Base-by-base conservation (phyloP, 2,888 invertebrate species). In the Limnephilus marmoratus region DNA sequence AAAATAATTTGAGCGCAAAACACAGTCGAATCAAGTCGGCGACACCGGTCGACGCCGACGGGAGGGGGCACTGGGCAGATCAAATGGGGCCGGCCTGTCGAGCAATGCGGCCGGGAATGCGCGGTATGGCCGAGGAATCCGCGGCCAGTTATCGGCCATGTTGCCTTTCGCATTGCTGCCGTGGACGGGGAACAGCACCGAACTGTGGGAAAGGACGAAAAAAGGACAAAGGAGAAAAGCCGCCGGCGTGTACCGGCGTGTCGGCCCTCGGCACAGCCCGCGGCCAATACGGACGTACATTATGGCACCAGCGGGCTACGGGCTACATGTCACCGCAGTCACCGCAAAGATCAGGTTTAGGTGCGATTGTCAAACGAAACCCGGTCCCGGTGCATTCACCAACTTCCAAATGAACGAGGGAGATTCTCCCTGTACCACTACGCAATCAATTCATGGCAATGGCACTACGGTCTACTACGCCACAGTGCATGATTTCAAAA, bases 71-170 rank as follows among this genome's bases (percentile, higher is more conserved):
- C 31, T 31, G 31, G 31, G 31, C 68, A 91, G 92, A 93, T 92
- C 92, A 92, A 93, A 93, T 91, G 91, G 88, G 92, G 92, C 91
- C 93, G 91, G 92, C 37, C 49, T 45, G 89, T 89, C 85, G 90
- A 92, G 93, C 92, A 92, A 93, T 93, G 93, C 91, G 94, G 94
- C 91, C 92, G 89, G 96, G 96, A 95, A 96, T 96, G 96, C 95
- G 95, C 94, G 96, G 96, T 96, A 96, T 96, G 96, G 94, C 95
- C 95, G 95, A 95, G 95, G 96, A 96, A 96, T 96, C 96, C 96
- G 96, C 91, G 96, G 96, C 96, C 95, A 95, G 93, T 93, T 92
- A 90, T 82, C 87, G 82, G 88, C 89, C 68, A 68, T 85, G 81
- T 34, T 86, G 82, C 24, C 80, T 81, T 81, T 45, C 68, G 68